phyloP scores from a whole-genome alignment of 2,113 vertebrate species.

The Plecturocebus donacophilus region DNA sequence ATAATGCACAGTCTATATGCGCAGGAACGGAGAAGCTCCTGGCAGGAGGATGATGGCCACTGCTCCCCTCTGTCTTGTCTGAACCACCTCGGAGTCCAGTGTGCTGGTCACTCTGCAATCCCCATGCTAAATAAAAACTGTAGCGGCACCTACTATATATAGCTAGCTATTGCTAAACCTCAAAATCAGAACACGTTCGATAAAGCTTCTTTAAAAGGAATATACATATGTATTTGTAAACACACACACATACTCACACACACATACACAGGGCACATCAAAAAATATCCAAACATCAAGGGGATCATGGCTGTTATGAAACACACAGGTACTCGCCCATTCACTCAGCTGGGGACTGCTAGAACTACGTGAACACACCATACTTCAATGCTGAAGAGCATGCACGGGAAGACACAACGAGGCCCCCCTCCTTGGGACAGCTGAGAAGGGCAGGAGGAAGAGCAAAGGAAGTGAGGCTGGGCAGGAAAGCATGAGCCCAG shows the following conservation, averaged over 20 bases:
- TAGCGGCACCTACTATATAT: slow-evolving; percentile 56
- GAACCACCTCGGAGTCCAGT: slow-evolving; percentile 64
- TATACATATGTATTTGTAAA: slow-evolving; percentile 55
- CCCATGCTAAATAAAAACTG: slow-evolving; percentile 77
- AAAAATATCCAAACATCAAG: slow-evolving; percentile 68
- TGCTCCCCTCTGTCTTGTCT: slow-evolving; percentile 51
- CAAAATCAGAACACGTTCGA: slow-evolving; percentile 62
- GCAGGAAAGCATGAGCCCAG: slow-evolving; percentile 44
- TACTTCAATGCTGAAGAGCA: slow-evolving; percentile 67
- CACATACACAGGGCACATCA: slow-evolving; percentile 46
- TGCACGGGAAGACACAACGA: slow-evolving; percentile 59
- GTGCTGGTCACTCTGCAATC: slow-evolving; percentile 72
- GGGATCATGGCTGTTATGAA: slow-evolving; percentile 56
- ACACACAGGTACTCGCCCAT: slow-evolving; percentile 40
- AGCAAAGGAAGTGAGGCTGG: slow-evolving; percentile 51
- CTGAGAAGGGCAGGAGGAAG: slow-evolving; percentile 61
- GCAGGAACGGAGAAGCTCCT: slow-evolving; percentile 61
- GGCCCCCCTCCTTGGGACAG: slow-evolving; percentile 25
- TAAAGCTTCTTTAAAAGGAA: slow-evolving; percentile 77
- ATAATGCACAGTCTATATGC: slow-evolving; percentile 26
- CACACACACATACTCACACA: neutral
- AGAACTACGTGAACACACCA: slow-evolving; percentile 49
- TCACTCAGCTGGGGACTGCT: slow-evolving; percentile 59
- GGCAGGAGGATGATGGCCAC: slow-evolving; percentile 34
- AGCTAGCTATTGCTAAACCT: slow-evolving; percentile 70